Percentiles rank a stretch among this genome's conserved stretches.
phyloP scores from a whole-genome alignment of 2,113 vertebrate species.

The Sebastes schlegelii region DNA sequence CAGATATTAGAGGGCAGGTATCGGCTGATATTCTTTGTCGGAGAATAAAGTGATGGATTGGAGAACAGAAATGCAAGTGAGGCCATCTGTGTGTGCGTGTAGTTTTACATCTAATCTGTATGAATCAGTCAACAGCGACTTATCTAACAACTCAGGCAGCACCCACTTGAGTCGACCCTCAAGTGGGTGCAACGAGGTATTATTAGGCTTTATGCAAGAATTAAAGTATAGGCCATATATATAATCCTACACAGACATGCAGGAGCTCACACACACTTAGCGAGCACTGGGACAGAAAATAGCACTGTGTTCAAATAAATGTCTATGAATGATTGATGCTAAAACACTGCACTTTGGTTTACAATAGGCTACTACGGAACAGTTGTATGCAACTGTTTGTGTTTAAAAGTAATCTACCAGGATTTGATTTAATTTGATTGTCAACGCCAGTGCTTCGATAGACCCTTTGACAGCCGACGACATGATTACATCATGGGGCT shows the following conservation, averaged over 20 bases:
- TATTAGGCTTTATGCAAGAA: background rate
- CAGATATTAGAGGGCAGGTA: background rate
- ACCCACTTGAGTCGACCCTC: background rate
- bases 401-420: too few species aligned
- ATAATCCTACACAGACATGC: background rate
- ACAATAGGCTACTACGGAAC: too few species aligned
- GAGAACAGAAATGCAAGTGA: background rate
- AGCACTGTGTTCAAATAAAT: background rate
- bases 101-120: background rate
- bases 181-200: background rate
- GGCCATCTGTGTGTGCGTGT: background rate
- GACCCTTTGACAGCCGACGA: too few species aligned
- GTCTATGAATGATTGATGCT: too few species aligned
- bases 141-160: background rate
- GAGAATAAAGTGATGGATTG: background rate
- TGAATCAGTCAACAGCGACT: background rate
- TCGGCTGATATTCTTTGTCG: background rate
- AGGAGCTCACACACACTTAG: background rate
- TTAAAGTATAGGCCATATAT: background rate
- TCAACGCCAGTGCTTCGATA: too few species aligned
- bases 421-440: too few species aligned
- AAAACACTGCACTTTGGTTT: too few species aligned
- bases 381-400: too few species aligned
- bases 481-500: too few species aligned
- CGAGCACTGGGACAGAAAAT: background rate